Base-by-base conservation (phyloP, 2,113 vertebrate genomes). In the Marcusenius ussheri region DNA sequence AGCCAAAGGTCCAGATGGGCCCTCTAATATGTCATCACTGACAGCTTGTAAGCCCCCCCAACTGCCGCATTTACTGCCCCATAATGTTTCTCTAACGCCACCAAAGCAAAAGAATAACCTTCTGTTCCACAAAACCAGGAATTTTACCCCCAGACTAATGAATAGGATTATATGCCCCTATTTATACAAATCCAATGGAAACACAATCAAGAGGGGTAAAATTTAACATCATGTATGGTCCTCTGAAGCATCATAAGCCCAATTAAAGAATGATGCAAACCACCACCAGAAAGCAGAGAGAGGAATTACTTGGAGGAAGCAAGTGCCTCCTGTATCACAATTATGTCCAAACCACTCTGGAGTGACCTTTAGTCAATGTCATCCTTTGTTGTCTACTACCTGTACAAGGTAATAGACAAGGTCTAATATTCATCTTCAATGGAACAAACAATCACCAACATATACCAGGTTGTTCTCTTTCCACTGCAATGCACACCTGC, bases 1-100 rank as follows among this genome's bases (percentile, higher is more conserved):
- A 80, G 92, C 92, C 93, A 93, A 89, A 88, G 87, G 92, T 91
- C 93, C 93, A 94, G 94, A 94, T 95, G 93, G 92, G 83, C 89
- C 87, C 92, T 91, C 89, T 90, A 94, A 92, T 94, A 93, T 91
- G 93, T 92, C 92, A 92, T 92, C 88, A 49, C 91, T 77, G 21
- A 91, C 89, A 50, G 89, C 84, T 89, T 53, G 47, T 19, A 39
- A 80, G 74, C 35, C 35, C 35, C 31, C 35, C 11, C 74, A 80
- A 80, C 74, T 70, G 62, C 62, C 11, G 27, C 62, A 27, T 70
- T 70, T 70, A 70, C 62, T 70, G 62, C 62, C 62, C 62, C n/a
- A 31, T 70, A 70, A 70, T 70, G 35, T 80, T 80, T 39, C 74
- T 80, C 35, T 19, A 42, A 42, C 5, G 17, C 35, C 15, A 39